phyloP scores from a whole-genome alignment of 2,888 invertebrate species.

The Heteropelma amictum region DNA sequence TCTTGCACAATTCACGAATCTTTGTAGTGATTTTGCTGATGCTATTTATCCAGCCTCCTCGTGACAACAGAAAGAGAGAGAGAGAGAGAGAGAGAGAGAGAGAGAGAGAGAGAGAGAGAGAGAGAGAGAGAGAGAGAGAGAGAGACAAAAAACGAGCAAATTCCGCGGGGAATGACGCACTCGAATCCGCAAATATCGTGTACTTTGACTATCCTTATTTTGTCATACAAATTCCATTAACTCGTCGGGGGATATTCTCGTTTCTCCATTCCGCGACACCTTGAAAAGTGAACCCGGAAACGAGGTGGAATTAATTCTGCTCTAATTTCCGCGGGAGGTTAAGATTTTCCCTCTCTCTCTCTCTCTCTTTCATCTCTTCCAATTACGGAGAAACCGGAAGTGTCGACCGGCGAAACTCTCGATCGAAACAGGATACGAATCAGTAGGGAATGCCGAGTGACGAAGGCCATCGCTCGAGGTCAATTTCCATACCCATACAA shows the following conservation, averaged over 20 bases:
- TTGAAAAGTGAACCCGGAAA: not conserved
- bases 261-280: not conserved
- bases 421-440: no score
- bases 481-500: no score
- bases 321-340: not conserved
- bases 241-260: not conserved
- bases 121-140: not conserved
- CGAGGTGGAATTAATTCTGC: not conserved
- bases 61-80: conserved; percentile 29
- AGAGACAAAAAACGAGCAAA: no score
- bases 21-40: conserved; percentile 34
- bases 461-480: no score
- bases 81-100: not conserved
- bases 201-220: conserved; percentile 2
- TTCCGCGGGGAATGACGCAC: not conserved
- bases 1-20: not conserved
- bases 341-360: not conserved
- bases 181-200: not conserved
- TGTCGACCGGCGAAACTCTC: not conserved
- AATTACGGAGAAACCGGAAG: conserved; percentile 18
- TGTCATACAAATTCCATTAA: not conserved
- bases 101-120: not conserved
- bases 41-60: conserved; percentile 36
- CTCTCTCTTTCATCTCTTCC: not conserved
- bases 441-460: no score